These are phyloP conservation scores for Phalloptychus januarius DNA, from an alignment of 2,797 vertebrate genomes.

Conservation along the genomic window DNA sequence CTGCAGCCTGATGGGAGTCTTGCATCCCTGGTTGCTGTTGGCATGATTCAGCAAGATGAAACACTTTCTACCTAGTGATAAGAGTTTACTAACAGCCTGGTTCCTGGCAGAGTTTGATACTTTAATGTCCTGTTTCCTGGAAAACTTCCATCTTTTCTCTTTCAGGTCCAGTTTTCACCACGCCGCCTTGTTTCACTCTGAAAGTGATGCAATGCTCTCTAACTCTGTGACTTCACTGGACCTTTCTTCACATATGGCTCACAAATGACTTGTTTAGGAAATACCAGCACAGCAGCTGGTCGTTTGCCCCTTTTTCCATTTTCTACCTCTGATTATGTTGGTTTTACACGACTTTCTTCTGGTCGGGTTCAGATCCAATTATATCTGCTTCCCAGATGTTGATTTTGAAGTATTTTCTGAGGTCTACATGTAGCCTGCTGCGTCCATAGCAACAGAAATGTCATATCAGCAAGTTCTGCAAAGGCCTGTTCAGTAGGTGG, in stretches of 20 bases:
- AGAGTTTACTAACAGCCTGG: conserved; percentile 65
- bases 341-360: background rate
- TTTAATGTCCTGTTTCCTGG: conserved; percentile 31
- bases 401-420: background rate
- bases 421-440: background rate
- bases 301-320: background rate
- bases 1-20: background rate
- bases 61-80: conserved; percentile 23
- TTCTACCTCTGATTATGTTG: background rate
- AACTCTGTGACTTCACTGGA: conserved; percentile 14
- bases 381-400: no score
- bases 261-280: conserved; percentile 12
- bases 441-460: background rate
- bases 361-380: background rate
- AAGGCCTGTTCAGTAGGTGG: background rate
- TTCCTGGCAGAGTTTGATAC: conserved; percentile 35
- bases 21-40: background rate
- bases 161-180: conserved; percentile 38
- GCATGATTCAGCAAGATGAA: conserved; percentile 19
- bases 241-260: conserved; percentile 19
- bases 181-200: conserved; percentile 42
- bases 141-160: conserved; percentile 37
- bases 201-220: conserved; percentile 28
- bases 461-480: background rate
- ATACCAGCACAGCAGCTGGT: background rate